Evolutionary conservation across 2,797 vertebrate species (phyloP), one percentile per base, ranked within the genome.

Genomic region (Channallabes apus): DNA sequence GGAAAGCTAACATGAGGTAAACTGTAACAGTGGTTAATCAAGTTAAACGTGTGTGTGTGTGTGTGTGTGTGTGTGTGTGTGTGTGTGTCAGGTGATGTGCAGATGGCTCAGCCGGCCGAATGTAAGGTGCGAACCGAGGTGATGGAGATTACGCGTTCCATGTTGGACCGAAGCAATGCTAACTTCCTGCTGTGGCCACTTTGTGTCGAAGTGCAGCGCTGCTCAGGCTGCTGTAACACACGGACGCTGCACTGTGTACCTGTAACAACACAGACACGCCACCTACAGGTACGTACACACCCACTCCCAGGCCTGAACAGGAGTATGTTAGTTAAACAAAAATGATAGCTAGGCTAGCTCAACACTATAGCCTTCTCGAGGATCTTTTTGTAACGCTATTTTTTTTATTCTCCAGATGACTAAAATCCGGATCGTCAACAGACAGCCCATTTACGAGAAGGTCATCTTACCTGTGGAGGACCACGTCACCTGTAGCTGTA

Each of bases 171-270:
- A 84, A 96, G 94, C 84, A 97, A 97, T 0, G 96, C 97, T 91
- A 97, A 98, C 93, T 99, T 98, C 29, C 77, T 97, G 91, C 93
- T 98, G 88, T 98, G 96, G 96, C 97, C 98, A 0, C 94, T 94
- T 0, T 99, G 98, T 0, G 97, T 99, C 90, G 97, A 99, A 92
- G 98, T 99, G 89, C 96, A 98, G 92, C 95, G 96, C n/a, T 99
- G 98, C 89, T 98, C 97, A 0, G 97, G 97, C 51, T 99, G 98
- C 90, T 99, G 98, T 91, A 97, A 97, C 94, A 94, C 94, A 59
- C 92, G 92, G 80, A 83, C 90, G 0, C 88, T 95, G 88, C 94
- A 96, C 88, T 99, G 98, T 79, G 93, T 95, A 1, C 94, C 97
- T 83, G 92, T 77, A 0, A 90, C 92, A 86, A 95, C 94, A 41